Evolutionary conservation across 35 echinoderm and acorn worm genomes (phyloP).

Genomic region (Apostichopus japonicus): DNA sequence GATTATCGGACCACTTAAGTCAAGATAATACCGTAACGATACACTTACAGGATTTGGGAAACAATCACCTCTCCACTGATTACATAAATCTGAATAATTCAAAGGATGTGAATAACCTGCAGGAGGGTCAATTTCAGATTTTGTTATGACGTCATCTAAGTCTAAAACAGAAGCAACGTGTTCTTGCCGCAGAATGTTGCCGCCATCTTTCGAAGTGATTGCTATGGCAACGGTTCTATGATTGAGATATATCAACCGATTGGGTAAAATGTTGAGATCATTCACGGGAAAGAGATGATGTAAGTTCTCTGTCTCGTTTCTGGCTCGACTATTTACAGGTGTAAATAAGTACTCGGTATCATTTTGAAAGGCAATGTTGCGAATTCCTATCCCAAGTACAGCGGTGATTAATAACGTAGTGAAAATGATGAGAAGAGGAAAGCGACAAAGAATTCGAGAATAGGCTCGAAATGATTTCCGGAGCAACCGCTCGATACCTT

Average conservation of each 20-base stretch:
- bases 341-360: constrained; percentile 71
- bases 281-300: constrained; percentile 58
- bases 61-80: constrained; percentile 64
- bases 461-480: neutral
- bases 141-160: constrained; percentile 23
- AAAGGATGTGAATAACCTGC: neutral
- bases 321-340: constrained; percentile 65
- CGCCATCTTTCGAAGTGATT: constrained; percentile 42
- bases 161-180: constrained; percentile 59
- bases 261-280: constrained; percentile 53
- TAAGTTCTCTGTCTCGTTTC: constrained; percentile 41
- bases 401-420: constrained; percentile 50
- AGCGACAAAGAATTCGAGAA: neutral
- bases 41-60: constrained; percentile 52
- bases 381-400: constrained; percentile 55
- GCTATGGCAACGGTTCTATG: constrained; percentile 49
- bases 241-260: constrained; percentile 24
- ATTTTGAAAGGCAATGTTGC: constrained; percentile 53
- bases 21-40: constrained; percentile 7
- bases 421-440: neutral
- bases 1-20: neutral
- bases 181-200: constrained; percentile 62
- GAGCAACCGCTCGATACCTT: neutral
- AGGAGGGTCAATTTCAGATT: neutral
- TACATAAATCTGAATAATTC: constrained; percentile 50